Base-by-base conservation (phyloP, 2,797 vertebrate genomes). In the Petrocephalus sullivani region DNA sequence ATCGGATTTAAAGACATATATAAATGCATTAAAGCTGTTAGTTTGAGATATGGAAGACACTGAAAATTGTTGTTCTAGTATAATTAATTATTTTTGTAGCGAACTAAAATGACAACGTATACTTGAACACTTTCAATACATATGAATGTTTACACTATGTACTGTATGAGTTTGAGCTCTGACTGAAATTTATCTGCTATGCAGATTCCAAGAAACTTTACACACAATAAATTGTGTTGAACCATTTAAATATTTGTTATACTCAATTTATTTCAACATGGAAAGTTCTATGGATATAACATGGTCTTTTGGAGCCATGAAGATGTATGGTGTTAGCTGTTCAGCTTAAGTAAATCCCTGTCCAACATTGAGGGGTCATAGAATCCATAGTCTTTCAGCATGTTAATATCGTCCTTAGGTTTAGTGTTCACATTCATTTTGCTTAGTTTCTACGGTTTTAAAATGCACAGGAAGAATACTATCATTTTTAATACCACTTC, bases 161-260 rank as follows among this genome's bases (percentile, higher is more conserved):
- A 87, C 60, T 93, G 85, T 92, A 93, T 91, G 95, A 93, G 93
- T 91, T 90, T 90, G 28, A 90, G 91, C 91, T 92, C 94, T 94
- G 90, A 91, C 92, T 89, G 86, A 91, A 90, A 90, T 93, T 92
- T 95, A 94, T 97, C 96, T 97, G 96, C 96, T 92, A 86, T 94
- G 96, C 96, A 97, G 96, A 96, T 93, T 94, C 94, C 94, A 94
- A 93, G 91, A 89, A 95, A 95, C 95, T 95, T 94, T 93, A 90
- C 93, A 91, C 46, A 90, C 93, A 91, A 93, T 96, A 96, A 96
- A 96, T 91, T 95, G 93, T 95, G 95, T 92, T 95, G 90, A 93
- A 95, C 92, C 89, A 93, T 95, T 93, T 92, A 90, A 37, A 2
- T 57, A 88, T 49, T 87, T 91, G 61, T 16, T 78, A 16, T 90